phyloP scores from a whole-genome alignment of 1,140 invertebrate species.

The Philopotamus ludificatus region DNA sequence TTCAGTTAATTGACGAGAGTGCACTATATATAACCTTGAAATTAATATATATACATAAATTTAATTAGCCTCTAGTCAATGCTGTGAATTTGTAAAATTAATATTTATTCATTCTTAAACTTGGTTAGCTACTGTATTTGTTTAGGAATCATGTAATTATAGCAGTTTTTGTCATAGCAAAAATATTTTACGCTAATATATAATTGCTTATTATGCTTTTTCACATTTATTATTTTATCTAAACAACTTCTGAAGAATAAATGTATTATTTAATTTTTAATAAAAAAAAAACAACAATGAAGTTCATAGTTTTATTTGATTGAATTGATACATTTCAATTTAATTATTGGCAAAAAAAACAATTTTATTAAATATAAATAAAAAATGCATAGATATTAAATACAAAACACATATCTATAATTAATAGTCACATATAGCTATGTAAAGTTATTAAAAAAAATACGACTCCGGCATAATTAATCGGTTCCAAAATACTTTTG shows the following conservation, averaged over 20 bases:
- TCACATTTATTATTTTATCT: not conserved
- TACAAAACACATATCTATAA: too few relatives aligned
- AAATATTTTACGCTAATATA: not conserved
- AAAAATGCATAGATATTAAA: not conserved
- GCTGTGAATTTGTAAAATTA: conserved; percentile 24
- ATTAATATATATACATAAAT: conserved; percentile 16
- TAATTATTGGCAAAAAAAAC: too few relatives aligned
- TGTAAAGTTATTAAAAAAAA: too few relatives aligned
- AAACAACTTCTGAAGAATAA: not conserved
- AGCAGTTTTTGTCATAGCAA: conserved; percentile 9
- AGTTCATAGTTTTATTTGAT: not conserved
- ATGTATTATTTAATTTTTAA: conserved; percentile 29
- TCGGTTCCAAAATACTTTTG: conserved; percentile 99
- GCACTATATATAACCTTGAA: not conserved
- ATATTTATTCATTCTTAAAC: conserved; percentile 21
- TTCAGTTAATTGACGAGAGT: not conserved
- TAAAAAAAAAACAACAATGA: conserved; percentile 26
- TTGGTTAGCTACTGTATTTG: conserved; percentile 23
- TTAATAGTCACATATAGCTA: too few relatives aligned
- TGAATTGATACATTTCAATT: not conserved
- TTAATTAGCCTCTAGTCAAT: conserved; percentile 34
- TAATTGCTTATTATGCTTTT: not conserved
- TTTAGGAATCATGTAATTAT: conserved; percentile 25
- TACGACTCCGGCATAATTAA: conserved; percentile 54
- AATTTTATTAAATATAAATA: not conserved